Conservation (phyloP, 2,113 vertebrate species). For the Channa argus region DNA sequence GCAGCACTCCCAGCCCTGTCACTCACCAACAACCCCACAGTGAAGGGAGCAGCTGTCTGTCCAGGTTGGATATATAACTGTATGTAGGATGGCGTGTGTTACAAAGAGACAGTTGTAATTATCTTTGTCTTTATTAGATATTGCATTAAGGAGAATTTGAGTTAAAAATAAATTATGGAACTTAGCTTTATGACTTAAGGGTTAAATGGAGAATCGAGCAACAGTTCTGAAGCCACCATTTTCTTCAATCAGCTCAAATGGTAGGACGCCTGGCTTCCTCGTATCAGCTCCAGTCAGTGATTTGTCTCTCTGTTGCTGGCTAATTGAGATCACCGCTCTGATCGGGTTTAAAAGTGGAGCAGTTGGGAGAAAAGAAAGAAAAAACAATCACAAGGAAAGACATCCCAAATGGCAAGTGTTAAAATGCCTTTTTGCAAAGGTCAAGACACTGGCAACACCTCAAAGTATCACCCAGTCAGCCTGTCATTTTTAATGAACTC, state of each 20-base stretch:
- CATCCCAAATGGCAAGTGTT: conserved; percentile 68
- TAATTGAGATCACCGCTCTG: conserved; percentile 75
- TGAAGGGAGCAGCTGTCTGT: conserved; percentile 52
- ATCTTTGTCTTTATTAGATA: too few species aligned
- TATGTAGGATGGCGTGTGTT: background rate
- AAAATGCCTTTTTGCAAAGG: conserved; percentile 78
- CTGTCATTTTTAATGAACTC: conserved; percentile 83
- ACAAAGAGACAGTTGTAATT: too few species aligned
- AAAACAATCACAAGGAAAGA: conserved; percentile 4
- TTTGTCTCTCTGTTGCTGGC: conserved; percentile 16
- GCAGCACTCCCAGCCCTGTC: conserved; percentile 54
- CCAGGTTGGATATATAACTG: conserved; percentile 15
- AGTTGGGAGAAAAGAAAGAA: conserved; percentile 33
- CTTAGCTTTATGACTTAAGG: background rate
- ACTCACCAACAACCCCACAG: conserved; percentile 34
- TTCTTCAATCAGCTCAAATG: background rate
- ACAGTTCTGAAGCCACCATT: conserved; percentile 1
- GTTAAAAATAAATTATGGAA: too few species aligned
- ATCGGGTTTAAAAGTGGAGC: conserved; percentile 54
- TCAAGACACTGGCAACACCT: conserved; percentile 70
- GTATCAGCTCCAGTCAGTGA: conserved; percentile 6
- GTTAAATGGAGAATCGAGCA: background rate
- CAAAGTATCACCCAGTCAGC: conserved; percentile 66
- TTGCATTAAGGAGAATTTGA: background rate
- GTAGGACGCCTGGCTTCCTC: conserved; percentile 8